Percentiles rank a stretch among this genome's conserved stretches.
Evolutionary conservation across 2,113 vertebrate species (phyloP).

Genomic region (Cyanistes caeruleus): DNA sequence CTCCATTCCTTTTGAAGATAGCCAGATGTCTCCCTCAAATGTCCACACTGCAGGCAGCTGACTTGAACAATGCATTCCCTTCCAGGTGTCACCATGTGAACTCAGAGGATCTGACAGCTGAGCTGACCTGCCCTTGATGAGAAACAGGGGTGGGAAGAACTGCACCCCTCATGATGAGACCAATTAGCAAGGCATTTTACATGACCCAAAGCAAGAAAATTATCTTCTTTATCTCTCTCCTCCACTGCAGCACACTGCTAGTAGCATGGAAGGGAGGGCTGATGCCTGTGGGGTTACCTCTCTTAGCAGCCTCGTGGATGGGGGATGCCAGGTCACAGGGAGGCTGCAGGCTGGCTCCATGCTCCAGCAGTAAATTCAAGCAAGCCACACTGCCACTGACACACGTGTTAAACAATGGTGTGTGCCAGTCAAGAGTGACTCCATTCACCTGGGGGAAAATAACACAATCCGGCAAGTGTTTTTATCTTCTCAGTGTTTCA

Average conservation of each 20-base stretch:
- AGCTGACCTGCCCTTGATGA: background rate
- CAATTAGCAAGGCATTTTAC: background rate
- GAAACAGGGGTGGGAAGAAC: background rate
- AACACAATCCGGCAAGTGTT: background rate
- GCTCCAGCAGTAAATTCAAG: slow-evolving; percentile 81
- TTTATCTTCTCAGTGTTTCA: background rate
- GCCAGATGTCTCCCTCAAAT: background rate
- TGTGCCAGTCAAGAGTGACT: slow-evolving; percentile 80
- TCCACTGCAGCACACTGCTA: background rate
- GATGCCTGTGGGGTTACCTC: slow-evolving; percentile 76
- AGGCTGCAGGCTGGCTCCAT: slow-evolving; percentile 75
- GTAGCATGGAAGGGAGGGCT: background rate
- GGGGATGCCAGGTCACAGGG: slow-evolving; percentile 79
- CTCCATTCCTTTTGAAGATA: background rate
- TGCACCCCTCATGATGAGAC: background rate
- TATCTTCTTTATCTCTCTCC: background rate
- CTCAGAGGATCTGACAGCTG: background rate
- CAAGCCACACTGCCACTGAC: slow-evolving; percentile 80
- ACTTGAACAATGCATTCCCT: background rate
- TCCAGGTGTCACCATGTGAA: background rate
- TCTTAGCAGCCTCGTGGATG: slow-evolving; percentile 85
- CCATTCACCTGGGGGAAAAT: slow-evolving; percentile 78
- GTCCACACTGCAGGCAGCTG: background rate
- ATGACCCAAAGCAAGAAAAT: background rate
- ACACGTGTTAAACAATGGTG: slow-evolving; percentile 84